These are phyloP conservation scores for Sericinus montela DNA, from an alignment of 2,888 invertebrate species.

Conservation along the genomic window DNA sequence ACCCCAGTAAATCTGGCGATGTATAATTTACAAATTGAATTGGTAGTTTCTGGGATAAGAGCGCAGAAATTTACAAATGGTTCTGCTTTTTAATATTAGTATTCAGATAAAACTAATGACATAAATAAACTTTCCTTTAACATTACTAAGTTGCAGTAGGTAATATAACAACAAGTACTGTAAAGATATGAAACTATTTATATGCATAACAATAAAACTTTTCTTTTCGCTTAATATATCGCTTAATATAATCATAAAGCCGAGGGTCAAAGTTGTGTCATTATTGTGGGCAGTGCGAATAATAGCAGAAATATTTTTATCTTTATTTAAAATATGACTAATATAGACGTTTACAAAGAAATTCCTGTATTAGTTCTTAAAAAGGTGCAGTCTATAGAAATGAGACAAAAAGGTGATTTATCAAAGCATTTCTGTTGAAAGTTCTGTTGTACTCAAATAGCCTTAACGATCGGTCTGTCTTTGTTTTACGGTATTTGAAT, in stretches of 20 bases:
- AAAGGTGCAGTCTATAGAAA: not conserved
- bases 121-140: not conserved
- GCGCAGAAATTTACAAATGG: too few relatives aligned
- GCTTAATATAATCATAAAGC: not conserved
- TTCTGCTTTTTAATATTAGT: too few relatives aligned
- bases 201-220: not conserved
- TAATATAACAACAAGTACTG: slow-evolving; percentile 4
- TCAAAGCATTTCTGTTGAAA: too few relatives aligned
- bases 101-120: too few relatives aligned
- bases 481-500: too few relatives aligned
- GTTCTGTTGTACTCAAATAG: too few relatives aligned
- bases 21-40: too few relatives aligned
- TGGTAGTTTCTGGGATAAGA: too few relatives aligned
- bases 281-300: not conserved
- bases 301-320: slow-evolving; percentile 3
- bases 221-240: too few relatives aligned
- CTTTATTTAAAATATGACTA: slow-evolving; percentile 5
- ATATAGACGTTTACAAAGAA: slow-evolving; percentile 7
- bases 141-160: not conserved
- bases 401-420: slow-evolving; percentile 3
- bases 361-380: slow-evolving; percentile 1
- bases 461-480: too few relatives aligned
- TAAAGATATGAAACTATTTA: not conserved
- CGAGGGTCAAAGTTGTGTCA: slow-evolving; percentile 8
- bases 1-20: too few relatives aligned